Evolutionary conservation across 30 jellyfish, hydroid and myxozoan species (phyloP).

Genomic region (Pseudorhiza aurosa): DNA sequence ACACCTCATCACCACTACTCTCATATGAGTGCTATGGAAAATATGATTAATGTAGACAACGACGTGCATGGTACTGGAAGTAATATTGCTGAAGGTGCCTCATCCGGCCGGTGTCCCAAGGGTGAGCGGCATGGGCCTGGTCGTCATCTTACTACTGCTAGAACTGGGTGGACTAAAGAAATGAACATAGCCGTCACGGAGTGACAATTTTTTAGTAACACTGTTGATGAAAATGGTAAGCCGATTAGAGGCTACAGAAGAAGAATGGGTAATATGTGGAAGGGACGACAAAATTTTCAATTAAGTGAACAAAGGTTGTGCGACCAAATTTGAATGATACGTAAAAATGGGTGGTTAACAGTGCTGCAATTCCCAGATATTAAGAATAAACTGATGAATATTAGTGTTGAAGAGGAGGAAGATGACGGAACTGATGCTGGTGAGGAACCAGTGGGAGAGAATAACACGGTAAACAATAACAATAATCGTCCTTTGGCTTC

Average conservation of each 20-base stretch:
- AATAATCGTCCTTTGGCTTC: conserved; percentile 6
- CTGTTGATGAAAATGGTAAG: neutral
- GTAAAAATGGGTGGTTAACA: conserved; percentile 40
- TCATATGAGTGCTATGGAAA: conserved; percentile 27
- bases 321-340: conserved; percentile 24
- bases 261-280: conserved; percentile 16
- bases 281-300: neutral
- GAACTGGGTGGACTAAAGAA: conserved; percentile 17
- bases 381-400: conserved; percentile 27
- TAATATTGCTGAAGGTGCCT: conserved; percentile 33
- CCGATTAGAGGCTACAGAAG: conserved; percentile 15
- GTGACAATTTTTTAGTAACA: neutral
- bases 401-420: conserved; percentile 9
- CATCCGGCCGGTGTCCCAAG: conserved; percentile 56
- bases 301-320: conserved; percentile 9
- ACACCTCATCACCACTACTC: no score
- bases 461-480: neutral
- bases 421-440: conserved; percentile 18
- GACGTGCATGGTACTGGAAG: conserved; percentile 32
- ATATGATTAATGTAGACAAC: neutral
- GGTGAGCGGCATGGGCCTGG: conserved; percentile 47
- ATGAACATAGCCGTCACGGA: conserved; percentile 12
- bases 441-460: conserved; percentile 34
- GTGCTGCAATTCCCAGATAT: neutral
- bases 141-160: conserved; percentile 37